These are phyloP conservation scores for Gymnopithys bicolor DNA, from an alignment of 2,797 vertebrate species.

Conservation along the genomic window DNA sequence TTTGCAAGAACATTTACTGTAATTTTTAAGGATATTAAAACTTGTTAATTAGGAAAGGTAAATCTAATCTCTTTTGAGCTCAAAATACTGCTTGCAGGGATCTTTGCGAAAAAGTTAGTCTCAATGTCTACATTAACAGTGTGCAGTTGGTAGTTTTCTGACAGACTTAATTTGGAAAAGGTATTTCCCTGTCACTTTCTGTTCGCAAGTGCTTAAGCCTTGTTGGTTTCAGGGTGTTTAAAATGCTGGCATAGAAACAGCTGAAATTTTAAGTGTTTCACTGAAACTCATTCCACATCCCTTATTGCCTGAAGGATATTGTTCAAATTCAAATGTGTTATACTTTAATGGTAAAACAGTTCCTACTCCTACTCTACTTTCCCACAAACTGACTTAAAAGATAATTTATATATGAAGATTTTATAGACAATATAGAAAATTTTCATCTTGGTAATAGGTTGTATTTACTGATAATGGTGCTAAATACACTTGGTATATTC, in stretches of 20 bases:
- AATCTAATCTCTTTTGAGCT: not conserved
- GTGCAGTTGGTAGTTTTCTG: not conserved
- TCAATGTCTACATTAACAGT: not conserved
- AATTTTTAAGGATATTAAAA: not conserved
- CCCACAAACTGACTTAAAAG: not conserved
- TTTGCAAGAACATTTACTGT: not conserved
- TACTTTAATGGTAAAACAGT: not conserved
- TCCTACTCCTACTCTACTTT: not conserved
- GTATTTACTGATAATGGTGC: not conserved
- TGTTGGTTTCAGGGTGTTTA: slow-evolving; percentile 4
- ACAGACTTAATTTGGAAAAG: not conserved
- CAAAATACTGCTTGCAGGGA: not conserved
- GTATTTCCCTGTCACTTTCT: not conserved
- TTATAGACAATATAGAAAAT: not conserved
- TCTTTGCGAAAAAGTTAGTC: not conserved
- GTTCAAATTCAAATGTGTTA: slow-evolving; percentile 9
- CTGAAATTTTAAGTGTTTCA: not conserved
- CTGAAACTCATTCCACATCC: not conserved
- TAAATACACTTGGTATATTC: not conserved
- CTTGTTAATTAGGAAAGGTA: not conserved
- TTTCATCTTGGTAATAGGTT: not conserved
- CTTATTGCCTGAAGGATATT: not conserved
- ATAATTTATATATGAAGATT: not conserved
- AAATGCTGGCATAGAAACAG: not conserved
- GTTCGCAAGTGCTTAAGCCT: not conserved